Evolutionary conservation across 2,113 vertebrate species (phyloP), one percentile per base, ranked within the genome.

Genomic region (Xyliphius kryptos): DNA sequence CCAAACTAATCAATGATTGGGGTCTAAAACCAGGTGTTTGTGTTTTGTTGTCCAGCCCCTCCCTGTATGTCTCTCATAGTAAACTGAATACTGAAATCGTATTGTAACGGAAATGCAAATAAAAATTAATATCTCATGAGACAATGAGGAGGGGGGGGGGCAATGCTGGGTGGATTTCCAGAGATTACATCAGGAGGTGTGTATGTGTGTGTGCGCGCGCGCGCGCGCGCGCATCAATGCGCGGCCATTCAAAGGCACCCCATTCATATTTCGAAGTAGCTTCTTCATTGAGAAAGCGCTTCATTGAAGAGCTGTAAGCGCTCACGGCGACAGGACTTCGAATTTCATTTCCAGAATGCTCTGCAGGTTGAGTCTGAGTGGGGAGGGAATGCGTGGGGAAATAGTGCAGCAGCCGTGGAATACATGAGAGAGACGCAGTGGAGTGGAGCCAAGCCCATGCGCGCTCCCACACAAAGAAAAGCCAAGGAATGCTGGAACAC

Each of bases 231-330:
- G 64, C 56, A 54, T 49, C 51, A 61, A 63, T 61, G 68, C 60
- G 72, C 61, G 64, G 71, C 69, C 83, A 85, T 83, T 86, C 81
- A 86, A 71, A 82, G 82, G 37, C 74, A 40, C 79, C 72, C 77
- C 82, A 86, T 86, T 87, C 83, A 85, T 76, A 69, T 79, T 73
- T 57, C 16, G 14, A 65, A 20, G n/a, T 21, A 58, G 16, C 49
- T 32, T 41, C 37, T 48, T 38, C 49, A 68, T 64, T 60, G 32
- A 64, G 56, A 38, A 56, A 16, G 50, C n/a, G 46, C 32, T 72
- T 72, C 70, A 72, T 71, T 71, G 53, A 54, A 53, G 58, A 68
- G 5, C 14, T 37, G 36, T 53, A 53, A 32, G 48, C 41, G 14
- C 10, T 5, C 26, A 22, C 15, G 26, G 38, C 46, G 21, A 16